Evolutionary conservation across 2,888 invertebrate species (phyloP).

Genomic region (Stenchaetothrips biformis): DNA sequence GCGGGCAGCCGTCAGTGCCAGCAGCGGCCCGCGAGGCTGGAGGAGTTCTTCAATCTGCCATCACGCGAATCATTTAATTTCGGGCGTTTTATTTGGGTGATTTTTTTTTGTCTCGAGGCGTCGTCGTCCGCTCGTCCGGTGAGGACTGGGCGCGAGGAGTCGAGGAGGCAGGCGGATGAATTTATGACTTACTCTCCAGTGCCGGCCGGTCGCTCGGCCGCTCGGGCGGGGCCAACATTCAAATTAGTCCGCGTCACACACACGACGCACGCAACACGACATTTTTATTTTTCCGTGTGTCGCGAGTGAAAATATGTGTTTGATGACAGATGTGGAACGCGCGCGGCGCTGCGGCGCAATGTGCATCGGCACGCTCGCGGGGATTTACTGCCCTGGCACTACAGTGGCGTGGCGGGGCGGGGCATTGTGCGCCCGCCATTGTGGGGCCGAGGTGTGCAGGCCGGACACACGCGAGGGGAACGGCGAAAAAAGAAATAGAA

Average conservation of each 20-base stretch:
- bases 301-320: not conserved
- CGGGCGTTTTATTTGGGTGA: no score
- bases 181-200: not conserved
- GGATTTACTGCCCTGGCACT: not conserved
- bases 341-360: no score
- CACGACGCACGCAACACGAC: not conserved
- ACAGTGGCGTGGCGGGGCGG: not conserved
- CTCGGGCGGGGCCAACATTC: not conserved
- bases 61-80: no score
- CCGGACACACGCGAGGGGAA: no score
- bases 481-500: no score
- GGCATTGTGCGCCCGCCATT: not conserved
- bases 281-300: not conserved
- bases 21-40: not conserved
- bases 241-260: not conserved
- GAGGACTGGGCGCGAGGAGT: no score
- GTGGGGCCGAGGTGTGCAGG: not conserved
- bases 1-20: not conserved
- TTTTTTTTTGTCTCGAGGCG: no score
- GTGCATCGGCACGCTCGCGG: not conserved
- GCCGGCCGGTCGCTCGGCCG: not conserved
- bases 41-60: no score
- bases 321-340: not conserved
- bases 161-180: not conserved
- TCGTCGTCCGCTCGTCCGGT: no score